These are phyloP conservation scores for Lissonota sp. DNA, from an alignment of 2,888 invertebrate genomes.

Conservation along the genomic window DNA sequence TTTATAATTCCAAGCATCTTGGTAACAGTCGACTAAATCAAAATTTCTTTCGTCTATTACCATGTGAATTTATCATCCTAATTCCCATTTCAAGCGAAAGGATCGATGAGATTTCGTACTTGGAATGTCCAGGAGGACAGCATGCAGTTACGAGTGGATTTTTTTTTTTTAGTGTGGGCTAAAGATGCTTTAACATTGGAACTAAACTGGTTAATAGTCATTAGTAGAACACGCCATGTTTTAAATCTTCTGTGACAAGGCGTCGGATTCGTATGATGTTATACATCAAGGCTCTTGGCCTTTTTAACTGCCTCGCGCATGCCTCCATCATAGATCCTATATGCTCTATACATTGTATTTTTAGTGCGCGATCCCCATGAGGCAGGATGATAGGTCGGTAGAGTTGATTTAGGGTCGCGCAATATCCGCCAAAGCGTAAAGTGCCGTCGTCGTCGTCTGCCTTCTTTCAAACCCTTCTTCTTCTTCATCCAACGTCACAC, in stretches of 20 bases:
- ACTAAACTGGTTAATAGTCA: constrained; percentile 78
- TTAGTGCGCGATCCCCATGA: constrained; percentile 14
- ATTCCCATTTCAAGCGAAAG: too few species aligned
- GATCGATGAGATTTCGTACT: too few species aligned
- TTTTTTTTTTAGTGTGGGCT: too few species aligned
- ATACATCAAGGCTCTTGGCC: constrained; percentile 8
- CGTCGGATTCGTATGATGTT: constrained; percentile 53
- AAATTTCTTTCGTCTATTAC: too few species aligned
- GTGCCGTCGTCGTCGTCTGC: constrained; percentile 28
- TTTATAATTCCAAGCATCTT: too few species aligned
- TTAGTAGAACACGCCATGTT: constrained; percentile 77
- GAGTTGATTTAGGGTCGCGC: constrained; percentile 66
- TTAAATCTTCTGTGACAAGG: constrained; percentile 77
- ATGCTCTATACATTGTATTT: constrained; percentile 22
- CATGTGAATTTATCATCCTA: too few species aligned
- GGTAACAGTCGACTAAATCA: too few species aligned
- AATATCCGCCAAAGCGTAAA: constrained; percentile 65
- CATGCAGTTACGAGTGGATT: too few species aligned
- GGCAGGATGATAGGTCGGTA: constrained; percentile 34
- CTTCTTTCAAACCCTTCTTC: neutral
- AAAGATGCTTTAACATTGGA: too few species aligned
- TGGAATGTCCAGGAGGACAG: too few species aligned
- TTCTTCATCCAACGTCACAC: neutral
- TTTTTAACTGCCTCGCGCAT: constrained; percentile 9
- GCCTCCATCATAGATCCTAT: constrained; percentile 13